Evolutionary conservation across 1,140 invertebrate species (phyloP).

Genomic region (Amyelois transitella): DNA sequence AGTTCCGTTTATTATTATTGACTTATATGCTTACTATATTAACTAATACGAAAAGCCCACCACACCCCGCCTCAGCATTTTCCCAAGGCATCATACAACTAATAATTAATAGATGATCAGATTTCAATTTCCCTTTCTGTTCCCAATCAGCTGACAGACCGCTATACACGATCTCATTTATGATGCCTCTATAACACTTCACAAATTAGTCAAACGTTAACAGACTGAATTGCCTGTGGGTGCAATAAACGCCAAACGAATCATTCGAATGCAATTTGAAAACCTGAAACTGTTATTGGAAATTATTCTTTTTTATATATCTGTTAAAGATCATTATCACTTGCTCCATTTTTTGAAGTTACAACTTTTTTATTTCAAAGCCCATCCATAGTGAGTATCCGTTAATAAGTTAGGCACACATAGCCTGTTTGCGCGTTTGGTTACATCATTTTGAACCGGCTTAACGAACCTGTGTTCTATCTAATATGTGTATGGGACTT

Average conservation of each 20-base stretch:
- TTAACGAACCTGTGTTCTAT: slow-evolving; percentile 57
- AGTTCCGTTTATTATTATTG: too few relatives aligned
- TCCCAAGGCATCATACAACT: too few relatives aligned
- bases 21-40: too few relatives aligned
- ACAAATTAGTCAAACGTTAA: slow-evolving; percentile 73
- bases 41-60: too few relatives aligned
- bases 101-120: not conserved
- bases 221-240: slow-evolving; percentile 58
- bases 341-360: slow-evolving; percentile 4
- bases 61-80: too few relatives aligned
- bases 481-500: slow-evolving; percentile 64
- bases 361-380: slow-evolving; percentile 17
- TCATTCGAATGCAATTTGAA: slow-evolving; percentile 48
- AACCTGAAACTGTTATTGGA: not conserved
- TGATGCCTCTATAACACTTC: slow-evolving; percentile 55
- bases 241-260: slow-evolving; percentile 63
- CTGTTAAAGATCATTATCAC: slow-evolving; percentile 12
- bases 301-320: not conserved
- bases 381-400: slow-evolving; percentile 42
- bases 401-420: slow-evolving; percentile 66
- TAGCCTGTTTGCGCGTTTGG: slow-evolving; percentile 52
- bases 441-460: slow-evolving; percentile 64
- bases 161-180: slow-evolving; percentile 46
- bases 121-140: slow-evolving; percentile 7
- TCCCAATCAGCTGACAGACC: slow-evolving; percentile 45